Evolutionary conservation across 2,113 vertebrate genomes (phyloP).

Genomic region (Cyanoramphus novaezelandiae): DNA sequence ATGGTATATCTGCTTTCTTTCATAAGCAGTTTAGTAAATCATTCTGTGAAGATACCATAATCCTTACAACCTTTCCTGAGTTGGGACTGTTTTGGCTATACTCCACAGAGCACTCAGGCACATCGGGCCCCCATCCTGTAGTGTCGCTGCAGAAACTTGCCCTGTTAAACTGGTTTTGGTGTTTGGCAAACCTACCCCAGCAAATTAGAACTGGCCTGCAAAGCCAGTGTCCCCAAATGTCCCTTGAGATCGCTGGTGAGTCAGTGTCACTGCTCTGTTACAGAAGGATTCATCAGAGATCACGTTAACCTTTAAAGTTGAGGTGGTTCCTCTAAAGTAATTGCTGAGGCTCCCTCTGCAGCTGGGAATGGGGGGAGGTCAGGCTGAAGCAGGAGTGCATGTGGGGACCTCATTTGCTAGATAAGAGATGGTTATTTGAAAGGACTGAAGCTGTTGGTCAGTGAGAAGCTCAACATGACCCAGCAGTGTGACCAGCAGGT

Average conservation of each 20-base stretch:
- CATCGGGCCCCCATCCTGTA: background rate
- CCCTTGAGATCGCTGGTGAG: background rate
- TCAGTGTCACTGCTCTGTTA: background rate
- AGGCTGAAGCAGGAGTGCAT: background rate
- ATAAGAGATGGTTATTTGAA: background rate
- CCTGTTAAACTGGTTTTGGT: background rate
- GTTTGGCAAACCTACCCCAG: background rate
- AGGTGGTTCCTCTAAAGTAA: background rate
- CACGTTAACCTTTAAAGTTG: background rate
- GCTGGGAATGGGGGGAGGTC: background rate
- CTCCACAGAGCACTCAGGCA: rapidly evolving
- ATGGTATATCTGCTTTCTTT: background rate
- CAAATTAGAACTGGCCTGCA: background rate
- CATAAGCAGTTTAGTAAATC: background rate
- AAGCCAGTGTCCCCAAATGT: background rate
- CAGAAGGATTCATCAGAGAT: background rate
- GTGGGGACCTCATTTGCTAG: background rate
- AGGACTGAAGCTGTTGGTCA: background rate
- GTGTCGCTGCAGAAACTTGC: background rate
- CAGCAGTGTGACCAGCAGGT: background rate
- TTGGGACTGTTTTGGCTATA: background rate
- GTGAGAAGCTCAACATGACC: background rate
- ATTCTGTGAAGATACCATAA: background rate
- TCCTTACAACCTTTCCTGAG: background rate
- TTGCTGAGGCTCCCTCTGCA: background rate